A percentile compares a stretch with the other conserved stretches of the same genome.
Conservation (phyloP, 1,140 invertebrate genomes). For the Marisa cornuarietis region DNA sequence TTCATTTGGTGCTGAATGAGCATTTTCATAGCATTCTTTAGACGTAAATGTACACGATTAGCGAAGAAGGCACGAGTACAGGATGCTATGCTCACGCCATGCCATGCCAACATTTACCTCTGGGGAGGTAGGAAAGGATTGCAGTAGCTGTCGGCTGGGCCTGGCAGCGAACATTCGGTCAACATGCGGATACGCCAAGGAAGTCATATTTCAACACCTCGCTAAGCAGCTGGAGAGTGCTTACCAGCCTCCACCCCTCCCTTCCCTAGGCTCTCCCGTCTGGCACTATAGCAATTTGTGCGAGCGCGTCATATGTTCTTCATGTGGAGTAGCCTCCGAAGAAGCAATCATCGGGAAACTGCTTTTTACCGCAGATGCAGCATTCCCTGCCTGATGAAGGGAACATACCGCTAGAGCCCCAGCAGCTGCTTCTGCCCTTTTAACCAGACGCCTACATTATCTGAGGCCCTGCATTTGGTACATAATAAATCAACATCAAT, state of each 20-base stretch:
- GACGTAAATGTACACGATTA: too few species aligned
- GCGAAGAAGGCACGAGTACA: too few species aligned
- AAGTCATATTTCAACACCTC: conserved; percentile 10
- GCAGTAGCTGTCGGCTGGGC: too few species aligned
- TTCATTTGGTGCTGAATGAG: too few species aligned
- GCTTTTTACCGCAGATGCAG: background rate
- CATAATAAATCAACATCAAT: background rate
- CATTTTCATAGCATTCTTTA: too few species aligned
- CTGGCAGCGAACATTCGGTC: background rate
- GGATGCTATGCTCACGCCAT: too few species aligned
- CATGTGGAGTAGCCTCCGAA: background rate
- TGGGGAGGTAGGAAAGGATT: too few species aligned
- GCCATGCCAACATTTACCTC: too few species aligned
- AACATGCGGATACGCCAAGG: conserved; percentile 5
- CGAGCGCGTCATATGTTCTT: background rate
- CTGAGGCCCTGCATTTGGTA: background rate
- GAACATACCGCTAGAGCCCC: background rate
- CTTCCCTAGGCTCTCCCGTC: background rate
- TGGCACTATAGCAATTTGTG: conserved; percentile 2
- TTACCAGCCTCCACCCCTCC: background rate
- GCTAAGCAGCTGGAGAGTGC: conserved; percentile 4
- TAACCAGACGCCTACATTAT: background rate
- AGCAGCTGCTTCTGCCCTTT: background rate
- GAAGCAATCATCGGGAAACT: conserved; percentile 1
- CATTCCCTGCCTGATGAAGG: background rate